Conservation (phyloP, 2,113 vertebrate genomes). For the Chloropsis cyanopogon region DNA sequence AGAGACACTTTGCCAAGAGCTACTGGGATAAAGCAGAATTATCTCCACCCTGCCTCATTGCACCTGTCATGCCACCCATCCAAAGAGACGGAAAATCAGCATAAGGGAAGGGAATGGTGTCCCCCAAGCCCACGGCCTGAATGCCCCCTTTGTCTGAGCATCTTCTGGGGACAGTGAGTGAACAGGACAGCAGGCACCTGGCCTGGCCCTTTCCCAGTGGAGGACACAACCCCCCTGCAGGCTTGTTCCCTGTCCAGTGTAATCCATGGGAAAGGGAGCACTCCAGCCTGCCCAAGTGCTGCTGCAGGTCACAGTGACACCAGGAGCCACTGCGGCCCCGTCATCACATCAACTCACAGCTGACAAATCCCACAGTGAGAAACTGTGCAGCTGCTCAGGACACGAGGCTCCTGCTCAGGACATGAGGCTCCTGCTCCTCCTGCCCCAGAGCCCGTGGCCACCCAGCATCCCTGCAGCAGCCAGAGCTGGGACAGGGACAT, state of each 20-base stretch:
- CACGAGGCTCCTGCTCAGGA: background rate
- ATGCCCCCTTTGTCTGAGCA: background rate
- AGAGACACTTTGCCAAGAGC: background rate
- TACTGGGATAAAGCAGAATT: background rate
- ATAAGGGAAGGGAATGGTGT: background rate
- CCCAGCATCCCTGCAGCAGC: background rate
- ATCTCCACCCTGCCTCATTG: background rate
- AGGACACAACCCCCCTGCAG: accelerated
- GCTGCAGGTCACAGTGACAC: background rate
- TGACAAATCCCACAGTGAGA: background rate
- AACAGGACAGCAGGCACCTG: background rate
- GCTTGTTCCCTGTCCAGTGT: background rate
- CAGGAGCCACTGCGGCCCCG: background rate
- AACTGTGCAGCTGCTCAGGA: background rate
- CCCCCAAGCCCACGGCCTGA: background rate
- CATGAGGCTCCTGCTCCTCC: background rate
- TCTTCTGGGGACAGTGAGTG: background rate
- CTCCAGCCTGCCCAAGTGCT: background rate
- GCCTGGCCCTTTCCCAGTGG: accelerated
- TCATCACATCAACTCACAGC: accelerated
- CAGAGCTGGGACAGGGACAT: background rate
- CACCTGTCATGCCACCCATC: accelerated
- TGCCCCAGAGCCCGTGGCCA: background rate
- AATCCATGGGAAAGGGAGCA: background rate
- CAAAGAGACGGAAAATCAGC: background rate